Base-by-base conservation (phyloP, 2,888 invertebrate genomes). In the Caenorhabditis imperialis region DNA sequence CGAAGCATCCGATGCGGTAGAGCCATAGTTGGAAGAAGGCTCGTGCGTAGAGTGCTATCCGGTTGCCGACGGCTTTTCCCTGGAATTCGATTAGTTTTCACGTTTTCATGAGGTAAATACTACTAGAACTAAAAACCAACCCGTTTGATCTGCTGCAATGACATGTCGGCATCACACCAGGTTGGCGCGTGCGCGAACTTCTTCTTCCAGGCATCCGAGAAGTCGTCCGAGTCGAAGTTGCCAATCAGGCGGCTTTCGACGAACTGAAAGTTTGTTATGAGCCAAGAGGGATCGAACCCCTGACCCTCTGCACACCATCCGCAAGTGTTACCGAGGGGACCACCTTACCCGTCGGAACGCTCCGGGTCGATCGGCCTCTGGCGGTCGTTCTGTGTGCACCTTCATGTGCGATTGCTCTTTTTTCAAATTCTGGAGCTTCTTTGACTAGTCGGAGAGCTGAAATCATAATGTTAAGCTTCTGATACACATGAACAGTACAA, bases 111-210 rank as follows among this genome's bases (percentile, higher is more conserved):
- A n/a, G n/a, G n/a, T n/a, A n/a, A n/a, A n/a, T n/a, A n/a, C n/a
- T n/a, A 27, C 51, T 12, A 22, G 12, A n/a, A 30, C 4, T 12
- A 38, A 6, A 27, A 16, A 22, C 30, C 25, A 44, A 60, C 97
- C 94, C 96, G 94, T 91, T 94, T 94, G 89, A 97, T 93, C 91
- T 96, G 95, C 90, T 93, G 93, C 90, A 96, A 92, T 85, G 96
- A 96, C 90, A 95, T 91, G 88, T 93, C 93, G 81, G 97, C 97
- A 91, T 98, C 95, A 88, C 94, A 94, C 96, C 96, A 97, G 90
- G 96, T 95, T 88, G 97, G 90, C 77, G 90, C 88, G 53, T 89
- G 89, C 51, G 87, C 78, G 69, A 90, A 88, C 75, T 90, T 90
- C 72, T 86, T 85, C 81, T 89, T 88, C 88, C 88, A 88, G 30